These are phyloP conservation scores for Apogon hyalosoma DNA, from an alignment of 2,797 vertebrate species.

Conservation along the genomic window DNA sequence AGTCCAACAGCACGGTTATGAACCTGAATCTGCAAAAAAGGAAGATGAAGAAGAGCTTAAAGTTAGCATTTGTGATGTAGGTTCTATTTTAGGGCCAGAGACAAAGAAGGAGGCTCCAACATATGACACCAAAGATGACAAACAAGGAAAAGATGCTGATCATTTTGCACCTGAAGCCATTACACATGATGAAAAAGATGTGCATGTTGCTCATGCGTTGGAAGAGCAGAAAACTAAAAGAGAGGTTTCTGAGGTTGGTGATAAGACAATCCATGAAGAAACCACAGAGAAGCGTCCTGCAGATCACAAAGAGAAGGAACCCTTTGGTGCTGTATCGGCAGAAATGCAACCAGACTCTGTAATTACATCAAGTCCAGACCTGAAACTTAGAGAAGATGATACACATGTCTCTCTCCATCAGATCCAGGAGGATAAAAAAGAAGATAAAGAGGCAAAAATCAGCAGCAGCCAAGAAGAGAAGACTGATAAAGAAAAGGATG, in stretches of 20 bases:
- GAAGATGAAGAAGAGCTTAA: neutral
- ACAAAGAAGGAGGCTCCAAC: constrained; percentile 16
- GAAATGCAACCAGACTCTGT: constrained; percentile 31
- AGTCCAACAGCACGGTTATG: neutral
- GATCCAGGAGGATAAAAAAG: constrained; percentile 39
- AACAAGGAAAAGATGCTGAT: constrained; percentile 37
- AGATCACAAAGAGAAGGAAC: constrained; percentile 42
- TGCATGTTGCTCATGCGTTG: constrained; percentile 1
- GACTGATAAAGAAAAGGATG: constrained; percentile 79
- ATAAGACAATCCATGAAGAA: constrained; percentile 28
- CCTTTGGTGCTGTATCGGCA: neutral
- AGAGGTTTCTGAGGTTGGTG: constrained; percentile 34
- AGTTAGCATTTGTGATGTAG: neutral
- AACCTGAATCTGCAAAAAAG: constrained; percentile 27
- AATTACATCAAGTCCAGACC: constrained; percentile 19
- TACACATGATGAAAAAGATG: constrained; percentile 39
- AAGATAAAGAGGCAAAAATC: constrained; percentile 33
- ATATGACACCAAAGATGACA: constrained; percentile 33
- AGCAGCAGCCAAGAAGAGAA: constrained; percentile 52
- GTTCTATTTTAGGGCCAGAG: constrained; percentile 17
- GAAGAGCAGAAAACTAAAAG: constrained; percentile 45
- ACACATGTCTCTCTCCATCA: constrained; percentile 18
- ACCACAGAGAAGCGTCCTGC: constrained; percentile 21
- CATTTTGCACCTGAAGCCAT: constrained; percentile 34
- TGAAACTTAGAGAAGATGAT: constrained; percentile 32